Percentiles rank a stretch among this genome's conserved stretches.
Conservation (phyloP, 2,797 vertebrate genomes). For the Enteromius viviparus region DNA sequence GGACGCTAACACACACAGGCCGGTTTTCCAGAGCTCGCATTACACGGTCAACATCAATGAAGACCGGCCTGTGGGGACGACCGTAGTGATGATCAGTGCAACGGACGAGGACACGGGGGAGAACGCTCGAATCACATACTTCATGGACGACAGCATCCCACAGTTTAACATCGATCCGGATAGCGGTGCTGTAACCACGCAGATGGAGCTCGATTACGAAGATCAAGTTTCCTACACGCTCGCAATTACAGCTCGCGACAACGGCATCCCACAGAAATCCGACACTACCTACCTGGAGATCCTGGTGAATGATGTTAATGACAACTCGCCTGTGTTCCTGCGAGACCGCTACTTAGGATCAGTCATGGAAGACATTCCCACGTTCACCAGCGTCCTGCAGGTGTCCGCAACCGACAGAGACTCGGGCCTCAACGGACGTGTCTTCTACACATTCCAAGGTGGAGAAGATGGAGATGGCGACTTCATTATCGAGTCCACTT, state of each 20-base stretch:
- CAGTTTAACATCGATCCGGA: constrained; percentile 90
- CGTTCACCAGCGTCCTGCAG: constrained; percentile 94
- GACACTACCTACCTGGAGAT: constrained; percentile 98
- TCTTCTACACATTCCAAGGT: constrained; percentile 95
- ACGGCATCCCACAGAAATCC: constrained; percentile 96
- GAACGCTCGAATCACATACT: constrained; percentile 92
- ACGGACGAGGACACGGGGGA: constrained; percentile 95
- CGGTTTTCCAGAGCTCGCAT: constrained; percentile 97
- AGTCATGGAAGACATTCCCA: constrained; percentile 89
- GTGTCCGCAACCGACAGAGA: constrained; percentile 93
- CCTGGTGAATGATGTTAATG: constrained; percentile 92
- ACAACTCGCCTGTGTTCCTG: constrained; percentile 92
- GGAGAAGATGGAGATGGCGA: constrained; percentile 93
- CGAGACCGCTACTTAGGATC: constrained; percentile 88
- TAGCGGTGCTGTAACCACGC: constrained; percentile 90
- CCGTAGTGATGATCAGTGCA: constrained; percentile 92
- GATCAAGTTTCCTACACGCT: constrained; percentile 96
- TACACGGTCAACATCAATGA: constrained; percentile 93
- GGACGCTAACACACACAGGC: constrained; percentile 94
- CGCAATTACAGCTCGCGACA: constrained; percentile 93
- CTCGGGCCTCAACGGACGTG: constrained; percentile 89
- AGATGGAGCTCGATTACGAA: constrained; percentile 94
- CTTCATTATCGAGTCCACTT: constrained; percentile 95
- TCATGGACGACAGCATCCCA: constrained; percentile 98
- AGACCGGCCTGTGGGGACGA: constrained; percentile 86